Evolutionary conservation across 2,797 vertebrate species (phyloP).

Genomic region (Alfaro cultratus): DNA sequence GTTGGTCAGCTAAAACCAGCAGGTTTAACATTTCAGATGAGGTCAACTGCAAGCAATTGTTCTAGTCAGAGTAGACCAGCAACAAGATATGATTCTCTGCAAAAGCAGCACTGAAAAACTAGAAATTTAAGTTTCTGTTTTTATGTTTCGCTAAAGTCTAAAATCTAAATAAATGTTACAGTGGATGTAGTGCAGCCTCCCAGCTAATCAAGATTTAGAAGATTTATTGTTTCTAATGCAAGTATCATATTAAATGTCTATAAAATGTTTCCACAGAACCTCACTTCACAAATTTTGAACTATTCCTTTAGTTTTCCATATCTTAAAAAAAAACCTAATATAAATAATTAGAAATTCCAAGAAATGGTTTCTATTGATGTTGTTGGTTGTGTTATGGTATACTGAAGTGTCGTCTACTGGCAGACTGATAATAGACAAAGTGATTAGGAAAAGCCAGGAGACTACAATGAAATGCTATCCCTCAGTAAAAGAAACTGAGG

Average conservation of each 20-base stretch:
- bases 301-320: background rate
- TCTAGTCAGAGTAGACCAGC: background rate
- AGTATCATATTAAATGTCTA: background rate
- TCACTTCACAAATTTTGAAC: background rate
- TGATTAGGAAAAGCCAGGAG: constrained; percentile 24
- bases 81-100: background rate
- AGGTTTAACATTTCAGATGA: background rate
- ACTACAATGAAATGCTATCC: constrained; percentile 23
- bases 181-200: background rate
- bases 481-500: constrained; percentile 12
- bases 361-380: background rate
- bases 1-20: background rate
- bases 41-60: background rate
- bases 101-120: background rate
- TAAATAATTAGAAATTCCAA: background rate
- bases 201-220: background rate
- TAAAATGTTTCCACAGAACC: background rate
- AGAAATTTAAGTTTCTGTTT: background rate
- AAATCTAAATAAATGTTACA: no score
- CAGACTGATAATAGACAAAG: constrained; percentile 26
- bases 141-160: background rate
- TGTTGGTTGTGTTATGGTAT: constrained; percentile 13
- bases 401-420: constrained; percentile 29
- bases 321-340: background rate
- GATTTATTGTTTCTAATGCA: background rate